Evolutionary conservation across 2,113 vertebrate genomes (phyloP).

Genomic region (Pipra filicauda): DNA sequence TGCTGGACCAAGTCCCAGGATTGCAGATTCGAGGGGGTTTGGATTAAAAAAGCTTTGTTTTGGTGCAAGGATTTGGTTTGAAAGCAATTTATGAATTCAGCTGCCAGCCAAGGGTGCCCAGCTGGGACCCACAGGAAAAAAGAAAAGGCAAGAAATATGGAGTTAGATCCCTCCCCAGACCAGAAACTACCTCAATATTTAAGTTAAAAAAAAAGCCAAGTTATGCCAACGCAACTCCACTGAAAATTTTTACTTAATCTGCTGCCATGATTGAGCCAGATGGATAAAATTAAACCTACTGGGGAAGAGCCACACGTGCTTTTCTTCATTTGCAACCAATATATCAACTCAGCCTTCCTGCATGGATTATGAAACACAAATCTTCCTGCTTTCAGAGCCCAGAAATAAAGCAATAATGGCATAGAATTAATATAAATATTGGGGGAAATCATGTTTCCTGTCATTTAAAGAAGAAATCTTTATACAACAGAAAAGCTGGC

Average conservation of each 20-base stretch:
- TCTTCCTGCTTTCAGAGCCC: conserved; percentile 7
- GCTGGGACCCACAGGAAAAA: neutral
- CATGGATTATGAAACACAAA: conserved; percentile 35
- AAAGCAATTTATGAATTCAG: neutral
- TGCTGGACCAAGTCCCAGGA: neutral
- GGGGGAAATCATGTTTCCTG: neutral
- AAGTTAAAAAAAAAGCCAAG: neutral
- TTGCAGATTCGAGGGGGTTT: neutral
- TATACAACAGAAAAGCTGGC: neutral
- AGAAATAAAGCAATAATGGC: conserved; percentile 50
- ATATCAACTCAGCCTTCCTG: conserved; percentile 39
- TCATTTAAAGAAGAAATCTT: conserved; percentile 34
- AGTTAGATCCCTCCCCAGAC: neutral
- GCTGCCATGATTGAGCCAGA: conserved; percentile 38
- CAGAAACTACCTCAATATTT: neutral
- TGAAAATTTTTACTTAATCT: conserved; percentile 36
- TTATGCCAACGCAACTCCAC: neutral
- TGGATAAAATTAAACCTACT: conserved; percentile 55
- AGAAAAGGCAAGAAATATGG: neutral
- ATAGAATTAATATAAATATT: conserved; percentile 44
- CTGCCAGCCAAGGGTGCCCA: neutral
- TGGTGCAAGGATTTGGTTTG: neutral
- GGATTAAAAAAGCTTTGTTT: neutral
- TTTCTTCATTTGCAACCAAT: conserved; percentile 60
- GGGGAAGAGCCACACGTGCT: conserved; percentile 45